A percentile compares a stretch with the other conserved stretches of the same genome.
phyloP scores from a whole-genome alignment of 2,888 invertebrate genomes.

The Leucophenga maculata region DNA sequence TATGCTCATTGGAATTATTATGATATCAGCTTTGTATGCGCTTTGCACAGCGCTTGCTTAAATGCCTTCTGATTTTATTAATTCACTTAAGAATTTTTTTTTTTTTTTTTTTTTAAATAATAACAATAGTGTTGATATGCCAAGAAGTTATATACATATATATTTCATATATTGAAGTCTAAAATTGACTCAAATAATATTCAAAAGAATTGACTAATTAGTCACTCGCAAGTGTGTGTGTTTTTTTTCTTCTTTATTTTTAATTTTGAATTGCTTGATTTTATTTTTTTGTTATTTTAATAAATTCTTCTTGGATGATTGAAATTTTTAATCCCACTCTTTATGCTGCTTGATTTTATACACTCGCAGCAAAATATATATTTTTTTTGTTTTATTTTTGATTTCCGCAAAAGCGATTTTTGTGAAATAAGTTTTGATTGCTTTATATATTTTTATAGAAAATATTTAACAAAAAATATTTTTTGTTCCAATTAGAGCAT shows the following conservation, averaged over 20 bases:
- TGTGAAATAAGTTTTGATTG: constrained; percentile 24
- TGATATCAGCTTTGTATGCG: background rate
- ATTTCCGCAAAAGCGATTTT: constrained; percentile 44
- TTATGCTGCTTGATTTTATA: too few relatives aligned
- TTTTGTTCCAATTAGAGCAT: constrained; percentile 28
- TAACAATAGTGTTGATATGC: background rate
- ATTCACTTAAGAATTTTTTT: too few relatives aligned
- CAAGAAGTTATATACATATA: background rate
- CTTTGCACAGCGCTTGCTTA: too few relatives aligned
- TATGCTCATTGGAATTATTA: constrained; percentile 37
- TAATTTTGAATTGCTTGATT: constrained; percentile 4
- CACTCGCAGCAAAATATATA: background rate
- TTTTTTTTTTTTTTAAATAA: background rate
- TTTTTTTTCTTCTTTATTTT: constrained; percentile 20
- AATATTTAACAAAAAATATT: constrained; percentile 38
- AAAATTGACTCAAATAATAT: constrained; percentile 47
- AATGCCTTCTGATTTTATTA: constrained; percentile 18
- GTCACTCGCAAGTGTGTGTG: constrained; percentile 45
- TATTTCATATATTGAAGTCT: background rate
- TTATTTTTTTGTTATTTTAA: constrained; percentile 14
- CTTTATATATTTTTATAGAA: constrained; percentile 38
- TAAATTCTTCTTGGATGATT: constrained; percentile 20
- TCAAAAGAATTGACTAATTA: constrained; percentile 53
- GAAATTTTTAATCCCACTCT: background rate
- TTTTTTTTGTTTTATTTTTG: constrained; percentile 17